Conservation (phyloP, 2,888 invertebrate genomes). For the Heterodera filipjevi region DNA sequence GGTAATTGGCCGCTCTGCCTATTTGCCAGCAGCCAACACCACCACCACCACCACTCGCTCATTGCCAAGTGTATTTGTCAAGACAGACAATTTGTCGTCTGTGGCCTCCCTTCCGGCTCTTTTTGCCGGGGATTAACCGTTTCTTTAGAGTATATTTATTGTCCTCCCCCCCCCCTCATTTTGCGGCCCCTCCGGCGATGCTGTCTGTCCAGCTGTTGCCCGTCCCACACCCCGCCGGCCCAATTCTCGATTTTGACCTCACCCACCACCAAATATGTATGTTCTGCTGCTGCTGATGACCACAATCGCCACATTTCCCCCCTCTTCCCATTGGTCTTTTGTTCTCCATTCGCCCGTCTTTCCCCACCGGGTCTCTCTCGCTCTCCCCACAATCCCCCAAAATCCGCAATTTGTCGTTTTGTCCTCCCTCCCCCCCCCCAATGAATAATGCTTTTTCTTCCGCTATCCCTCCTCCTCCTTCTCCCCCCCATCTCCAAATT, state of each 20-base stretch:
- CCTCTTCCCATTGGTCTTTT: constrained; percentile 10
- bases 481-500: too few species aligned
- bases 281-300: background rate
- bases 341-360: background rate
- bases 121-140: constrained; percentile 2
- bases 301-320: background rate
- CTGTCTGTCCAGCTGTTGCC: constrained; percentile 13
- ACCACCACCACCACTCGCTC: too few species aligned
- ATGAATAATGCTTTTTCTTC: constrained; percentile 9
- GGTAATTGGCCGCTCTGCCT: constrained; percentile 17
- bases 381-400: too few species aligned
- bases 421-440: background rate
- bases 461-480: constrained; percentile 11
- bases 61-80: background rate
- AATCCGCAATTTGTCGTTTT: constrained; percentile 24
- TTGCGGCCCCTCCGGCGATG: background rate
- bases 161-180: background rate
- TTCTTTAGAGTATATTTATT: constrained; percentile 4
- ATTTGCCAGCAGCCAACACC: constrained; percentile 25
- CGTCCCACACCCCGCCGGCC: background rate
- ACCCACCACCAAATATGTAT: background rate
- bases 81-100: constrained; percentile 25
- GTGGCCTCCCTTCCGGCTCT: background rate
- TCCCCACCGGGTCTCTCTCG: background rate
- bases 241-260: constrained; percentile 6